Percentiles rank a stretch among this genome's conserved stretches.
Conservation (phyloP, 2,797 vertebrate species). For the Oreochromis grahami region DNA sequence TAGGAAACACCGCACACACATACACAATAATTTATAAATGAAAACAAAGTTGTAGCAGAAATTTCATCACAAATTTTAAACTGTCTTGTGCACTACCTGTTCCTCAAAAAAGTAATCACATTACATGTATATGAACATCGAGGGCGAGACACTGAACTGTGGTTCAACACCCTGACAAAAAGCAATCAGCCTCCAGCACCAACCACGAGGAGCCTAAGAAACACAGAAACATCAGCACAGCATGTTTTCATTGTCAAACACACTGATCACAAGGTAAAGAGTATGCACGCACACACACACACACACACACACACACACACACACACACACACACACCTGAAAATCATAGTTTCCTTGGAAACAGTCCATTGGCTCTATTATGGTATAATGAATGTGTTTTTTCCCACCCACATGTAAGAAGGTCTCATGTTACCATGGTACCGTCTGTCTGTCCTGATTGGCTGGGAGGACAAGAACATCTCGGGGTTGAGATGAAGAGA, state of each 20-base stretch:
- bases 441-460: constrained; percentile 46
- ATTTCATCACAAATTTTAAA: background rate
- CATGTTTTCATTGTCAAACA: constrained; percentile 33
- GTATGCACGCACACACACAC: constrained; percentile 19
- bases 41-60: background rate
- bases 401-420: constrained; percentile 59
- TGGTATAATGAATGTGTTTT: constrained; percentile 60
- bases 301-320: constrained; percentile 28
- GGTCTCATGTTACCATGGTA: constrained; percentile 69
- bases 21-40: background rate
- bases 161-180: background rate
- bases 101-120: background rate
- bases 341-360: constrained; percentile 80
- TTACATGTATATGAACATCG: background rate
- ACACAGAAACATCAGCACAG: constrained; percentile 6
- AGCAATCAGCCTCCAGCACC: background rate
- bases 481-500: constrained; percentile 12
- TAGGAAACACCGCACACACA: background rate
- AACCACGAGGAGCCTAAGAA: background rate
- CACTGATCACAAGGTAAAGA: constrained; percentile 24
- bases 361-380: constrained; percentile 63
- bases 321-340: constrained; percentile 35
- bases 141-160: background rate
- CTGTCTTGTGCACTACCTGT: background rate
- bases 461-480: constrained; percentile 20